Evolutionary conservation across 2,113 vertebrate genomes (phyloP).

Genomic region (Phalacrocorax carbo): DNA sequence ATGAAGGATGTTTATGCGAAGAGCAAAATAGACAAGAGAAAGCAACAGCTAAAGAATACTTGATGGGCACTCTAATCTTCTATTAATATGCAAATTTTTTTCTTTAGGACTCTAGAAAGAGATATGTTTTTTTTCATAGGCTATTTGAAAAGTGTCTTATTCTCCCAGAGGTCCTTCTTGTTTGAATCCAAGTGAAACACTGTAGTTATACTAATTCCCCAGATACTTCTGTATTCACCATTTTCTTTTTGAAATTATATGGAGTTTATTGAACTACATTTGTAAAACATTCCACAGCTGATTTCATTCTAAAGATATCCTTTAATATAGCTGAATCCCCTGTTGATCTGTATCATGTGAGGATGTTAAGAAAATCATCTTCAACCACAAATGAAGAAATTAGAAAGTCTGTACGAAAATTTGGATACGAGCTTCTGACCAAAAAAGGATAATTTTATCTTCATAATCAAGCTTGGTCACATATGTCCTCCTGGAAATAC

Average conservation of each 20-base stretch:
- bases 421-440: neutral
- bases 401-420: conserved; percentile 26
- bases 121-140: conserved; percentile 44
- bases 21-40: conserved; percentile 72
- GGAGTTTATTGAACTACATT: conserved; percentile 75
- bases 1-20: conserved; percentile 73
- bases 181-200: conserved; percentile 70
- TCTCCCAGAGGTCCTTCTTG: conserved; percentile 73
- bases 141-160: conserved; percentile 71
- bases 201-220: conserved; percentile 74
- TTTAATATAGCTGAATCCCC: conserved; percentile 68
- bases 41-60: conserved; percentile 72
- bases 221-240: conserved; percentile 49
- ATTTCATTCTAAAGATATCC: conserved; percentile 74
- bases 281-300: conserved; percentile 78
- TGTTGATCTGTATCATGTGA: conserved; percentile 56
- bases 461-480: conserved; percentile 15
- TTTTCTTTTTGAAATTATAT: conserved; percentile 75
- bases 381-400: conserved; percentile 36
- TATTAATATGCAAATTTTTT: conserved; percentile 79
- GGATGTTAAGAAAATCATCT: conserved; percentile 65
- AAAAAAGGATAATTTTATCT: neutral
- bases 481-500: neutral
- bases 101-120: conserved; percentile 72
- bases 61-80: conserved; percentile 77